Base-by-base conservation (phyloP, 2,797 vertebrate genomes). In the Enteromius viviparus region DNA sequence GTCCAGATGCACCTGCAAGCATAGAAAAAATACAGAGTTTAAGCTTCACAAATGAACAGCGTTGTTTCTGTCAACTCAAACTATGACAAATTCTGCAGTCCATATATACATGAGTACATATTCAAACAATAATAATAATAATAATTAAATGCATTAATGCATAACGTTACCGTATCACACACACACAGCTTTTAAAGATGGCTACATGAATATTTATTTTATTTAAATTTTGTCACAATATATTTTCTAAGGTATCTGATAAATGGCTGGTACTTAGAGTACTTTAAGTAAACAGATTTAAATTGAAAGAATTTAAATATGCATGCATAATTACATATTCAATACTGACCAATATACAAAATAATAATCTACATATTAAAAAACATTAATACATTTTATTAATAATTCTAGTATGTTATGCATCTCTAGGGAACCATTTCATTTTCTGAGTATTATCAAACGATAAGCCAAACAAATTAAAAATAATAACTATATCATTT, bases 1-100 rank as follows among this genome's bases (percentile, higher is more conserved):
- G 96, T 76, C 98, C 98, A 19, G 94, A 86, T 19, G 97, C 97
- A 74, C 97, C 98, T 99, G 91, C 88, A 81, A 85, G 15, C 11
- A 58, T 0, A 19, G 58, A 12, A 1, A 45, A 65, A 7, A 68
- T 26, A 14, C 58, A 62, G 26, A 60, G 58, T 26, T 60, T 60
- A 23, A 60, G 1, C 55, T 58, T 23, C 0, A 11, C 9, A 58
- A 23, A 53, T n/a, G 9, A 55, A 55, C 53, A n/a, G 53, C 8
- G 1, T 55, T 55, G 8, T 55, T 55, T n/a, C 7, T 0, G 19
- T 53, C 19, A n/a, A 55, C 7, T 21, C 51, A 55, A 55, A 55
- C 53, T 55, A 55, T 55, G 4, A 58, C 55, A 11, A 58, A 58
- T 23, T 4, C 21, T 58, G n/a, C 53, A 58, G 9, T 47, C 12